A percentile compares a stretch with the other conserved stretches of the same genome.
Conservation (phyloP, 2,797 vertebrate species). For the Melanotaenia nigrans region DNA sequence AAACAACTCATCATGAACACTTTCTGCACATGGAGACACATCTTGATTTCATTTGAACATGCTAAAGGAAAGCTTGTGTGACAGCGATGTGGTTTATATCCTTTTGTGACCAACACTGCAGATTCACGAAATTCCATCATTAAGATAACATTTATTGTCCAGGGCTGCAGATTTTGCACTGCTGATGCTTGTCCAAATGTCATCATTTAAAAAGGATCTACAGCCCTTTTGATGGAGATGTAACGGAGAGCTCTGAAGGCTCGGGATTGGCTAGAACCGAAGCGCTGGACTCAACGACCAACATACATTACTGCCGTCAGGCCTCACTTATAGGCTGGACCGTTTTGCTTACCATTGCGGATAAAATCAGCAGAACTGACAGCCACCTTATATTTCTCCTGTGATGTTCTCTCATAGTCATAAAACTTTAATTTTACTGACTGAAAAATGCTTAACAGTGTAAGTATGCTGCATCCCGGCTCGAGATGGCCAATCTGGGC, state of each 20-base stretch:
- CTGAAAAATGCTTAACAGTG: constrained; percentile 70
- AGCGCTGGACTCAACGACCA: not conserved
- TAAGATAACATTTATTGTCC: not conserved
- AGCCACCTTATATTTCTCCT: constrained; percentile 33
- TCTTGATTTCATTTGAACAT: not conserved
- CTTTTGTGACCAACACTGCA: not conserved
- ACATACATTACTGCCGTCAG: constrained; percentile 1
- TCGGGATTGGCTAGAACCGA: not conserved
- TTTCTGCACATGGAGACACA: too few relatives aligned
- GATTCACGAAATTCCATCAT: not conserved
- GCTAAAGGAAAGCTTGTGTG: not conserved
- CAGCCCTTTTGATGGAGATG: not conserved
- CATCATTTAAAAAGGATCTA: not conserved
- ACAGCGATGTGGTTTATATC: not conserved
- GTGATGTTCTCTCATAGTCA: constrained; percentile 30
- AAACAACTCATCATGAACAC: too few relatives aligned
- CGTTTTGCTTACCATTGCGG: constrained; percentile 14
- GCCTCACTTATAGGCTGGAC: constrained; percentile 6
- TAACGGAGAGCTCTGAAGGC: not conserved
- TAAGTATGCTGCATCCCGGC: constrained; percentile 51
- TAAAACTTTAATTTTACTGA: constrained; percentile 70
- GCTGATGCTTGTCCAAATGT: constrained; percentile 5
- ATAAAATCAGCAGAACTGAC: constrained; percentile 47
- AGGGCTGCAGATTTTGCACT: not conserved
- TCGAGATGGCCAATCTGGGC: constrained; percentile 64